Base-by-base conservation (phyloP, 2,113 vertebrate genomes). In the Semicossyphus pulcher region DNA sequence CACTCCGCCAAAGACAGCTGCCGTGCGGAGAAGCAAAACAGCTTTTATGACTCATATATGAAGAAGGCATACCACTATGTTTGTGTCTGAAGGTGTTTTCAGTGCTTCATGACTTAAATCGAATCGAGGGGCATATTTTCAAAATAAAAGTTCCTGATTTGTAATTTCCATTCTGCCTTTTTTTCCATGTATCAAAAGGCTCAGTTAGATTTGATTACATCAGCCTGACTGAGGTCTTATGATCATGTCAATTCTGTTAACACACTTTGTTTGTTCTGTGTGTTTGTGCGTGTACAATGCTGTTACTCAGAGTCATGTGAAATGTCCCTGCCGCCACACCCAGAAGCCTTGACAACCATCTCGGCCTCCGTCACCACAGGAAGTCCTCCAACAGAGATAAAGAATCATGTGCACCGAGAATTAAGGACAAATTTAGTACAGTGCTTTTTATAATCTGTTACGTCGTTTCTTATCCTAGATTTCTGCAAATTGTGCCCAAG, bases 261-360 rank as follows among this genome's bases (percentile, higher is more conserved):
- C 41, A 44, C 41, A n/a, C 8, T 37, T 15, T 14, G 16, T 41
- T 10, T 25, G 9, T 64, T 60, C 18, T 44, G 34, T 34, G 37
- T 34, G 15, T 39, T 9, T 26, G 36, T 60, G 16, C 4, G 4
- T 20, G 21, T 41, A 59, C 10, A 14, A 11, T 26, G 62, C 26
- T 7, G 45, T 78, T 83, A 69, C 39, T 78, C 76, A 86, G 57
- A 73, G 76, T 88, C 83, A 88, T 85, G 79, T 85, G 87, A 80
- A 80, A 83, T 61, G 26, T 34, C 42, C 18, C 32, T 36, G 29
- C 15, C 34, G 56, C 81, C 85, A 71, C 79, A 71, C 83, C 83
- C 80, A 52, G n/a, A 47, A 52, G 29, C 8, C 20, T n/a, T 61
- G 36, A 61, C 36, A 44, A n/a, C 51, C 39, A 23, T 41, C 39